Evolutionary conservation across 1,140 invertebrate species (phyloP).

Genomic region (Leptoteleia sp.): DNA sequence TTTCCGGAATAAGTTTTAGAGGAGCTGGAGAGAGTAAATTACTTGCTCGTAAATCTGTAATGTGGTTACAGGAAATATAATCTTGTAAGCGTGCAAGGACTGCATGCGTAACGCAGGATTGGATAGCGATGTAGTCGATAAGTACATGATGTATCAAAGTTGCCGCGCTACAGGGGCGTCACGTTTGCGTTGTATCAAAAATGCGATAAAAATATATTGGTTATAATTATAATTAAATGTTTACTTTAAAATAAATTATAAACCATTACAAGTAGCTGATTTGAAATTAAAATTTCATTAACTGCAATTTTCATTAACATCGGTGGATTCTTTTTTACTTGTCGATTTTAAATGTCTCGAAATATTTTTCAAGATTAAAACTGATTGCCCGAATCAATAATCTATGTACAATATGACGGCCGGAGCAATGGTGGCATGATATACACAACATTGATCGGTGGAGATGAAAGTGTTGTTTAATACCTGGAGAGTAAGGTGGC

Average conservation of each 20-base stretch:
- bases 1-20: constrained; percentile 62
- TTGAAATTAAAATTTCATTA: constrained; percentile 33
- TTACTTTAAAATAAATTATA: constrained; percentile 30
- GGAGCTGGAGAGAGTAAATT: constrained; percentile 60
- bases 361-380: too few species aligned
- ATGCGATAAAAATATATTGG: constrained; percentile 37
- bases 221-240: constrained; percentile 53
- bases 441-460: too few species aligned
- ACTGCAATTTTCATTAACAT: background rate
- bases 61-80: constrained; percentile 73
- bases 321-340: too few species aligned
- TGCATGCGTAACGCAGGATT: constrained; percentile 70
- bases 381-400: too few species aligned
- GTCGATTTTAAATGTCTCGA: too few species aligned
- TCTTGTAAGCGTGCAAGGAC: constrained; percentile 65
- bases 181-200: constrained; percentile 35
- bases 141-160: constrained; percentile 60
- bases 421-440: too few species aligned
- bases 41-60: constrained; percentile 71
- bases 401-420: too few species aligned
- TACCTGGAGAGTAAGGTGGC: too few species aligned
- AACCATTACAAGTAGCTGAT: constrained; percentile 1
- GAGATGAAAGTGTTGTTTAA: too few species aligned
- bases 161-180: constrained; percentile 60
- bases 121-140: constrained; percentile 63